These are phyloP conservation scores for Caracal caracal DNA, from an alignment of 2,113 vertebrate species.

Conservation along the genomic window DNA sequence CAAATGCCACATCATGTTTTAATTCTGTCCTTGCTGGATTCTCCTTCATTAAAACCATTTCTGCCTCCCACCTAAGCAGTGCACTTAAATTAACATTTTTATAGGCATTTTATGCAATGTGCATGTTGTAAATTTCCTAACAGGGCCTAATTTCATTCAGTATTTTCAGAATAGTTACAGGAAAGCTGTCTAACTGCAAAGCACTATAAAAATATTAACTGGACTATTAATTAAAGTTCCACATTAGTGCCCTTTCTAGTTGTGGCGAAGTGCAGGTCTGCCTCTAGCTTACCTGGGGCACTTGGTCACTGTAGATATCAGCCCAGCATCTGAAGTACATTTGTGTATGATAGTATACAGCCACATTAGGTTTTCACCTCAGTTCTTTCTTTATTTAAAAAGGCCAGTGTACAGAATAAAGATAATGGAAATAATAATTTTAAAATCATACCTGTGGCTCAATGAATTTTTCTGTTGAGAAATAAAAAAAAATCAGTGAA, in stretches of 20 bases:
- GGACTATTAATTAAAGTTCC: background rate
- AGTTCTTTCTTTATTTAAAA: background rate
- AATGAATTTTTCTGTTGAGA: background rate
- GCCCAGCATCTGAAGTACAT: background rate
- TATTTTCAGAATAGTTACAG: background rate
- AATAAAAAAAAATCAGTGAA: background rate
- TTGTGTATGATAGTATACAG: background rate
- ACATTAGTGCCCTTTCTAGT: background rate
- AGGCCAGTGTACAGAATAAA: background rate
- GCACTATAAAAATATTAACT: background rate
- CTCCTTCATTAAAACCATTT: constrained; percentile 35
- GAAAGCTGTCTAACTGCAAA: background rate
- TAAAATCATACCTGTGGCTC: background rate
- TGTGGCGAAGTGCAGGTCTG: background rate
- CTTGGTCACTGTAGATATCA: background rate
- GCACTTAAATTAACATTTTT: background rate
- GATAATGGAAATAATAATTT: background rate
- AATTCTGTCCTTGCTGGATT: background rate
- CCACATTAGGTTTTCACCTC: background rate
- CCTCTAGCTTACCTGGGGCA: fast-evolving
- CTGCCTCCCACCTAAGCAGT: background rate
- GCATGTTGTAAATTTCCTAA: constrained; percentile 13
- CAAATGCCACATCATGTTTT: background rate
- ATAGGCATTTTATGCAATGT: background rate
- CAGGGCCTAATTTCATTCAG: background rate